These are phyloP conservation scores for Marronus borbonicus DNA, from an alignment of 2,888 invertebrate genomes.

Conservation along the genomic window DNA sequence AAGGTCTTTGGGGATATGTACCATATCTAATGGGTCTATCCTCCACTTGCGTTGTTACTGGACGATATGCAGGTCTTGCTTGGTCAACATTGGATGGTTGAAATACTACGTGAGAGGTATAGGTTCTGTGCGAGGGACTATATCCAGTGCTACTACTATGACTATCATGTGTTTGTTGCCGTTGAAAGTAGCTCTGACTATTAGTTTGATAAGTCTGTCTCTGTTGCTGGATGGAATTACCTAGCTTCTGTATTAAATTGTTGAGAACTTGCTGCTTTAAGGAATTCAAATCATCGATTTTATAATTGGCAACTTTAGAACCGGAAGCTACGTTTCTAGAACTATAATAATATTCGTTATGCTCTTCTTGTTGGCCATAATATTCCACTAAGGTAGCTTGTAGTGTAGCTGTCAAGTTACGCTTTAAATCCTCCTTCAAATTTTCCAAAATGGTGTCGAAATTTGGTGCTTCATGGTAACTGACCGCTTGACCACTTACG, in stretches of 20 bases:
- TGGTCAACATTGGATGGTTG: conserved; percentile 10
- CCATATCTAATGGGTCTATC: conserved; percentile 21
- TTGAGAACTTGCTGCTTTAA: conserved; percentile 64
- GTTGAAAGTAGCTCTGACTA: conserved; percentile 34
- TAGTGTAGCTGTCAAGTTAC: conserved; percentile 64
- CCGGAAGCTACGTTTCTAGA: conserved; percentile 58
- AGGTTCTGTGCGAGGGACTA: neutral
- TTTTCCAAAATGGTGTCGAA: conserved; percentile 61
- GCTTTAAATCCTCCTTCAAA: conserved; percentile 62
- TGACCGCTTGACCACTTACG: conserved; percentile 49
- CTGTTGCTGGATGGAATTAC: conserved; percentile 54
- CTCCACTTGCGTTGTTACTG: conserved; percentile 1
- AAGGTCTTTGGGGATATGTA: conserved; percentile 5
- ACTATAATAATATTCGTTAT: conserved; percentile 62
- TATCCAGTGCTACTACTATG: neutral
- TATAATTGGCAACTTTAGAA: conserved; percentile 63
- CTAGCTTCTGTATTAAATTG: conserved; percentile 63
- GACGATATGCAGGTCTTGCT: conserved; percentile 20
- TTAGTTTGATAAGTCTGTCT: conserved; percentile 50
- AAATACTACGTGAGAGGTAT: conserved; percentile 40
- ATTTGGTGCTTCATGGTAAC: conserved; percentile 54
- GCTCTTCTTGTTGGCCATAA: conserved; percentile 64
- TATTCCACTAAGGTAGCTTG: conserved; percentile 63
- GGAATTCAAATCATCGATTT: conserved; percentile 63
- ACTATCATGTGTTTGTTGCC: neutral